These are phyloP conservation scores for Meta bourneti DNA, from an alignment of 2,888 invertebrate genomes.

Conservation along the genomic window DNA sequence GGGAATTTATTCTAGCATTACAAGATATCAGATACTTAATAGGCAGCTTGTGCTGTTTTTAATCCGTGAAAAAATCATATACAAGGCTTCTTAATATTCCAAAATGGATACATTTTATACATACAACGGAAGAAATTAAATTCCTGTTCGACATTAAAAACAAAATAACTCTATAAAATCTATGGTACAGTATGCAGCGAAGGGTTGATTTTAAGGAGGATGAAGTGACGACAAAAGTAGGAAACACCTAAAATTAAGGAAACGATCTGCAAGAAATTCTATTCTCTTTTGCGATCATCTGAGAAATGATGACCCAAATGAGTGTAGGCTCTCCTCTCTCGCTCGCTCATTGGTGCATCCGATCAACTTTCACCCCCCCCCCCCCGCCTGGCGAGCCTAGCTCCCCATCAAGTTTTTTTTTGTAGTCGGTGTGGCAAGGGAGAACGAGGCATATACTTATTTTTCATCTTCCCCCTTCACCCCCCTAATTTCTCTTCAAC, in stretches of 20 bases:
- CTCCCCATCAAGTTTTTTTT: neutral
- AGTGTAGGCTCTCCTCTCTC: conserved; percentile 27
- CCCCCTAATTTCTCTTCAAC: neutral
- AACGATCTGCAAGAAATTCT: neutral
- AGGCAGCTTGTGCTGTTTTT: no score
- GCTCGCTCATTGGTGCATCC: conserved; percentile 24
- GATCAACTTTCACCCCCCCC: conserved; percentile 36
- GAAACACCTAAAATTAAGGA: neutral
- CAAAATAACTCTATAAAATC: no score
- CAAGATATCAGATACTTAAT: no score
- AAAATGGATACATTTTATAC: no score
- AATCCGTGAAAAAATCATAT: no score
- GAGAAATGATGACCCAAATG: conserved; percentile 68
- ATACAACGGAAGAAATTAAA: no score
- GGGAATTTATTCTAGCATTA: no score
- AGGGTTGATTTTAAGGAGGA: no score
- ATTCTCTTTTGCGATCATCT: neutral
- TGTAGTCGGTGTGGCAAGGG: neutral
- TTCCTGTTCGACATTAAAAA: no score
- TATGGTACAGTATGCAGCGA: no score
- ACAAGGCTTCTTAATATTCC: no score
- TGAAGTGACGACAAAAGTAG: neutral
- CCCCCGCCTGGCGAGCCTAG: neutral
- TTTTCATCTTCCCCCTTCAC: conserved; percentile 51
- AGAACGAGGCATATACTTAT: conserved; percentile 66